These are phyloP conservation scores for Sinonovacula constricta DNA, from an alignment of 1,140 invertebrate genomes.

Conservation along the genomic window DNA sequence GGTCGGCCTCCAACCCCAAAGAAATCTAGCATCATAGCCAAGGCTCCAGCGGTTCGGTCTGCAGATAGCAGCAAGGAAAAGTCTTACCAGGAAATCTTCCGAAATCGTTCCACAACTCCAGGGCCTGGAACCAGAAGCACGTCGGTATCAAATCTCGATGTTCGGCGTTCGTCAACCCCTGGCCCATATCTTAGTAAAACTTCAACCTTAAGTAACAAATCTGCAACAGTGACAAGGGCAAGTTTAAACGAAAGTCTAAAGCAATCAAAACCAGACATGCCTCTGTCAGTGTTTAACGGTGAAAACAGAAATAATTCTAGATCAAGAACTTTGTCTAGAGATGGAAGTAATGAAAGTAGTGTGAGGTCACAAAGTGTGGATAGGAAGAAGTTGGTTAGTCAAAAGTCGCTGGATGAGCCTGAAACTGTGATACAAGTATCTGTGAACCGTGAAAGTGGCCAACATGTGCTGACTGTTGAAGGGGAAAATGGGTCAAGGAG, in stretches of 20 bases:
- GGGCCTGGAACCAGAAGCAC: slow-evolving; percentile 47
- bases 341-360: slow-evolving; percentile 9
- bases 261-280: slow-evolving; percentile 5
- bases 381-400: slow-evolving; percentile 26
- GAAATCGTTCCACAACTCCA: slow-evolving; percentile 61
- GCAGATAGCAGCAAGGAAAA: slow-evolving; percentile 41
- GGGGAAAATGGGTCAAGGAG: slow-evolving; percentile 36
- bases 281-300: slow-evolving; percentile 31
- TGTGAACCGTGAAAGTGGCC: slow-evolving; percentile 50
- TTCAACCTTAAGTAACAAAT: slow-evolving; percentile 2
- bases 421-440: slow-evolving; percentile 53
- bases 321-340: too few species aligned
- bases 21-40: slow-evolving; percentile 57
- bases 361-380: slow-evolving; percentile 34
- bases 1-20: slow-evolving; percentile 56
- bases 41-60: slow-evolving; percentile 32
- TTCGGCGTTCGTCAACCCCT: slow-evolving; percentile 53
- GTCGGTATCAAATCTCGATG: background rate
- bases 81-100: slow-evolving; percentile 56
- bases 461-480: slow-evolving; percentile 52
- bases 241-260: slow-evolving; percentile 18
- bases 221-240: slow-evolving; percentile 8
- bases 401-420: slow-evolving; percentile 38
- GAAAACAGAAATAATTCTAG: slow-evolving; percentile 8
- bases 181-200: slow-evolving; percentile 47